Conservation (phyloP, 2,113 vertebrate genomes). For the Saguinus midas region DNA sequence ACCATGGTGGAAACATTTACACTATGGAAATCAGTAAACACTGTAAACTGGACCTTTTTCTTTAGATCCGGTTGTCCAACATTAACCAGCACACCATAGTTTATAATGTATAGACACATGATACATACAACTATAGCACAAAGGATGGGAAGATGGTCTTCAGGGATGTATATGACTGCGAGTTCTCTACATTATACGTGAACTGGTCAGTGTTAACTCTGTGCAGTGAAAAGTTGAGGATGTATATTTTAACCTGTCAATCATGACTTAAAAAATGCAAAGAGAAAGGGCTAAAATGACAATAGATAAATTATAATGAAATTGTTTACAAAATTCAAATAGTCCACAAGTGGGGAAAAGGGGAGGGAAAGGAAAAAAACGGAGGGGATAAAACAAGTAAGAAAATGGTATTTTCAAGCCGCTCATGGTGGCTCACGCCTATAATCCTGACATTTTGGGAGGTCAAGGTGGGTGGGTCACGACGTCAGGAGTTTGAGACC, state of each 20-base stretch:
- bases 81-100: neutral
- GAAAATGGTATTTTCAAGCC: neutral
- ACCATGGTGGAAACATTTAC: no score
- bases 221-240: neutral
- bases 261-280: neutral
- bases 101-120: neutral
- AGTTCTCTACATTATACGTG: no score
- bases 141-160: neutral
- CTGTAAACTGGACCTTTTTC: neutral
- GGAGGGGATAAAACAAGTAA: neutral
- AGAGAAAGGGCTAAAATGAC: neutral
- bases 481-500: no score
- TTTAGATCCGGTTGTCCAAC: neutral
- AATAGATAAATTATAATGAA: neutral
- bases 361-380: no score
- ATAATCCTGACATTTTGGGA: no score
- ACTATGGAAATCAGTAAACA: no score
- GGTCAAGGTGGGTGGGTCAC: no score
- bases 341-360: neutral
- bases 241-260: neutral
- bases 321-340: neutral
- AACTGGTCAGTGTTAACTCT: no score
- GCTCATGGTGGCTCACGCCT: fast-evolving
- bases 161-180: neutral
- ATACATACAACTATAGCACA: neutral